phyloP scores from a whole-genome alignment of 2,888 invertebrate genomes.

The Alsophila aescularia region DNA sequence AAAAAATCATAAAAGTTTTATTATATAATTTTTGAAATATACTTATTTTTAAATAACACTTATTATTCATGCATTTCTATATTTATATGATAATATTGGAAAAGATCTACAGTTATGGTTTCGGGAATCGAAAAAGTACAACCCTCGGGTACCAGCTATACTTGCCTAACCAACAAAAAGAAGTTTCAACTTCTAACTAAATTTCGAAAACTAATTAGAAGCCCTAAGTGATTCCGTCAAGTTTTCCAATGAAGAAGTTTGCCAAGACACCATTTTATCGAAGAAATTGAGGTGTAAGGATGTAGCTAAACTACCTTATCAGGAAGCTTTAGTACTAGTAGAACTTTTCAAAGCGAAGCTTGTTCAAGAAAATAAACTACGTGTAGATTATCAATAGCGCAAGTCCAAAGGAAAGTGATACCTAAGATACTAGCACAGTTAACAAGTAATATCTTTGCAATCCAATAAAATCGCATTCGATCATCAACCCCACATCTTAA shows the following conservation, averaged over 20 bases:
- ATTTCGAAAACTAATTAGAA: constrained; percentile 30
- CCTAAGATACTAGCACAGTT: background rate
- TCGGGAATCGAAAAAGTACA: no score
- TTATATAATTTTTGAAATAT: no score
- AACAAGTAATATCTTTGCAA: no score
- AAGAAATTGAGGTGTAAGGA: constrained; percentile 16
- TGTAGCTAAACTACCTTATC: constrained; percentile 14
- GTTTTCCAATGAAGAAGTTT: constrained; percentile 29
- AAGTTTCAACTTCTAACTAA: constrained; percentile 21
- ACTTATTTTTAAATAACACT: no score
- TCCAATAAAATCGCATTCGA: no score
- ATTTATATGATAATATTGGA: background rate
- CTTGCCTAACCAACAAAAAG: constrained; percentile 15
- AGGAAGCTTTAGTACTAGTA: constrained; percentile 3
- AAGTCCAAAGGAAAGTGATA: background rate
- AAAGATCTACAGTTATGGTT: background rate
- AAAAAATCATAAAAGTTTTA: no score
- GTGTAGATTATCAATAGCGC: constrained; percentile 1
- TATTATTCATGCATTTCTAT: background rate
- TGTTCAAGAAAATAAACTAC: background rate
- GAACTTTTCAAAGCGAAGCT: constrained; percentile 18
- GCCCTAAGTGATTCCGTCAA: constrained; percentile 25
- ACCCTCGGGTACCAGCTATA: background rate
- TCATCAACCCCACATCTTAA: no score
- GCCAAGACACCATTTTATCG: constrained; percentile 26